Base-by-base conservation (phyloP, 37 sponge, comb jelly and placozoan species). In the Chondrosia reniformis region DNA sequence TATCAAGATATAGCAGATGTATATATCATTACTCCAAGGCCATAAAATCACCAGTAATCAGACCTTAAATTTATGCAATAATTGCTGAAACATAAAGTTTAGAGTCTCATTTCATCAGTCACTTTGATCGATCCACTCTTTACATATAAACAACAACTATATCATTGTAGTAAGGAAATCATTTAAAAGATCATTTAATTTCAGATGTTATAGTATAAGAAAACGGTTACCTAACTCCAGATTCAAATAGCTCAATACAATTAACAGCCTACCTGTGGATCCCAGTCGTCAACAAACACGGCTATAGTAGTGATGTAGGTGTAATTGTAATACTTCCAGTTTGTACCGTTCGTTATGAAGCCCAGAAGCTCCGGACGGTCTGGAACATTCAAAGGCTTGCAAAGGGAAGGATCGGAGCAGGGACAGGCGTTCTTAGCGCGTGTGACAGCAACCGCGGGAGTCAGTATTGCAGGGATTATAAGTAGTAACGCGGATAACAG, bases 241-340 rank as follows among this genome's bases (percentile, higher is more conserved):
- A 28, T 56, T 28, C 7, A 28, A 56, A 56, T 28, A 56, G 9
- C 58, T 56, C 58, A 56, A 6, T 19, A 19, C 52, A 19, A 49
- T 15, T 19, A 15, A 49, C 52, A 49, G 15, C 52, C 15, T 13
- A 59, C 61, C 61, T 59, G 30, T 6, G 61, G 61, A 59, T 59
- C 22, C 61, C 30, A 30, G 61, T 19, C n/a, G n/a, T 30, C n/a
- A n/a, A n/a, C 61, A 13, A 59, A 59, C 17, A 59, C 6, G 22
- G 61, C 61, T 6, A 59, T 59, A 6, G 61, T 59, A 7, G 61
- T 59, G 4, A 59, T 30, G n/a, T 13, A 30, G n/a, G n/a, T 59
- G 61, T 59, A 59, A 30, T 59, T 59, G 61, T 59, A 59, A 19
- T 59, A 5, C 61, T 59, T 59, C 61, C 61, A 59, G n/a, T 59